Evolutionary conservation across 2,113 vertebrate species (phyloP).

Genomic region (Sapayoa aenigma): DNA sequence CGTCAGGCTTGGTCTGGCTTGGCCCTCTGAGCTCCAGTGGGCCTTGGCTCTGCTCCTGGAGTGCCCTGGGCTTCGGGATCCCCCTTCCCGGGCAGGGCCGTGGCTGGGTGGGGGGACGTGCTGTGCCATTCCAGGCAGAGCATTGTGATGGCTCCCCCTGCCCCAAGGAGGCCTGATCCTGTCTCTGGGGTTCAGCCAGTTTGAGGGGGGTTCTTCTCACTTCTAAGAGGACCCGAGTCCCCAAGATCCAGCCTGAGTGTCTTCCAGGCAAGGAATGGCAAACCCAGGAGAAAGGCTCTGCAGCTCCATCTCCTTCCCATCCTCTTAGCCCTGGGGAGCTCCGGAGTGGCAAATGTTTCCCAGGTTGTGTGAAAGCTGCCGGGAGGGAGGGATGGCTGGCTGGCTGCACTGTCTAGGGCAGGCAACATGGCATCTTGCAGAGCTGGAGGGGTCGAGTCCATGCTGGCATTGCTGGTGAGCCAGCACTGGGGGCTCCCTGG

Average conservation of each 20-base stretch:
- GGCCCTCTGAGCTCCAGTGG: not conserved
- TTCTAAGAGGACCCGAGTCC: not conserved
- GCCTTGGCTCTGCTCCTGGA: not conserved
- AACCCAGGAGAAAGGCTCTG: not conserved
- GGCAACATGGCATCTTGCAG: not conserved
- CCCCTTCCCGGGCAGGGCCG: not conserved
- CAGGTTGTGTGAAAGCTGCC: not conserved
- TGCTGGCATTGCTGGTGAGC: not conserved
- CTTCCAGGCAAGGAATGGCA: not conserved
- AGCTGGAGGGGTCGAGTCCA: not conserved
- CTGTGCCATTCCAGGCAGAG: not conserved
- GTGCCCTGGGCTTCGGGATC: not conserved
- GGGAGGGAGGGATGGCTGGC: not conserved
- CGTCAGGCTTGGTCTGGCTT: not conserved
- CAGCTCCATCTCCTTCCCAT: not conserved
- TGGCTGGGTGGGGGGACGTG: not conserved
- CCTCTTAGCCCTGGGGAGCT: not conserved
- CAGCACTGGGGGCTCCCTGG: fast-evolving
- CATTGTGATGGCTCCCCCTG: not conserved
- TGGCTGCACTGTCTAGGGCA: not conserved
- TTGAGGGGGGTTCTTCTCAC: not conserved
- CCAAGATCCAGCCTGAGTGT: not conserved
- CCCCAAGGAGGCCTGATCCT: not conserved
- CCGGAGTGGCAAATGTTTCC: not conserved
- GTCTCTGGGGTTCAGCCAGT: not conserved